phyloP scores from a whole-genome alignment of 37 sponge, comb jelly and placozoan genomes.

The Beroe forskalii region DNA sequence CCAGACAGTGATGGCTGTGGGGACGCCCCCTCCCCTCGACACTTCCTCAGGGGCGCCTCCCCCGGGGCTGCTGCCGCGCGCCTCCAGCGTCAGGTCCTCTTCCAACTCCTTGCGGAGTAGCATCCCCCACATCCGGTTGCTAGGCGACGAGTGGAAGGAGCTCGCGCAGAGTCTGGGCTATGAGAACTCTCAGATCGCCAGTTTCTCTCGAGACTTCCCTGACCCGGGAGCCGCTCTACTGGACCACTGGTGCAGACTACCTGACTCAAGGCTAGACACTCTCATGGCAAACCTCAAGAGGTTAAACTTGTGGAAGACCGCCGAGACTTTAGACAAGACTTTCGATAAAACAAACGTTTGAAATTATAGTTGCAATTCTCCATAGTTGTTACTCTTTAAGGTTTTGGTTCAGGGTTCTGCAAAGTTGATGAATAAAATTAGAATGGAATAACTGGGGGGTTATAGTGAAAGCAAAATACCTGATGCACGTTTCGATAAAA shows the following conservation, averaged over 20 bases:
- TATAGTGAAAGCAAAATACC: too few species aligned
- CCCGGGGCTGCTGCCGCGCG: background rate
- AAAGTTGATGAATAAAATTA: too few species aligned
- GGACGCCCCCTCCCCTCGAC: background rate
- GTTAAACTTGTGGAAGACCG: slow-evolving; percentile 12
- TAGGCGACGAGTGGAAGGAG: slow-evolving; percentile 45
- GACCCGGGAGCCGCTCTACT: slow-evolving; percentile 26
- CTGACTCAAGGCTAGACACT: background rate
- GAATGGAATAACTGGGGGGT: too few species aligned
- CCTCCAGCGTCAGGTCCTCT: background rate
- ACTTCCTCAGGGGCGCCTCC: background rate
- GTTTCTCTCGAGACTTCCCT: background rate
- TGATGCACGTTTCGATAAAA: too few species aligned
- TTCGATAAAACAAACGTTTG: slow-evolving; percentile 10
- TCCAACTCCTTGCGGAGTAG: background rate
- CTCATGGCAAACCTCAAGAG: background rate
- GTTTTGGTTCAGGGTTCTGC: too few species aligned
- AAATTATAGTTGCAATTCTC: too few species aligned
- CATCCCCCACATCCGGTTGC: background rate
- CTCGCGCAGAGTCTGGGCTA: slow-evolving; percentile 28
- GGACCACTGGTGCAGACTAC: slow-evolving; percentile 12
- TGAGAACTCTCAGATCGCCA: slow-evolving; percentile 36
- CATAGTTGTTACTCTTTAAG: too few species aligned
- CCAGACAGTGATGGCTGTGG: slow-evolving; percentile 9
- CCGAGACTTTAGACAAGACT: slow-evolving; percentile 41